Evolutionary conservation across 1,140 invertebrate genomes (phyloP).

Genomic region (Proctacanthus coquilletti): DNA sequence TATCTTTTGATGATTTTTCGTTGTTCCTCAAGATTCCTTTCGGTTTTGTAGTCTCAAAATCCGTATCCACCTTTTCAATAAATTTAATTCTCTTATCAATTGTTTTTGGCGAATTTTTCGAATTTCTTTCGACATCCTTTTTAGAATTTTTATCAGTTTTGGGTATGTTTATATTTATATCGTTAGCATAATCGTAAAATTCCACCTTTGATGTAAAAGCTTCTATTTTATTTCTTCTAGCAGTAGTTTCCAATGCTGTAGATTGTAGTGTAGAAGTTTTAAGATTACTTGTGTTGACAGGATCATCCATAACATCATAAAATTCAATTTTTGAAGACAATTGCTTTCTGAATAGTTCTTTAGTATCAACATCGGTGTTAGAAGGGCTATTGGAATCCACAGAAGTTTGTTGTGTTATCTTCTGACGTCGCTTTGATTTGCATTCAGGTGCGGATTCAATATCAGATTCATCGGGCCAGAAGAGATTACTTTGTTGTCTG

Average conservation of each 20-base stretch:
- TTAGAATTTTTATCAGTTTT: conserved; percentile 1
- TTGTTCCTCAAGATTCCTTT: no score
- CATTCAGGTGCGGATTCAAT: background rate
- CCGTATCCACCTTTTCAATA: no score
- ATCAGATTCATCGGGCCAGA: conserved; percentile 6
- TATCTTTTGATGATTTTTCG: no score
- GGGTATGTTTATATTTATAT: background rate
- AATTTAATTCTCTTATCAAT: background rate
- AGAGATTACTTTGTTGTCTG: conserved; percentile 5
- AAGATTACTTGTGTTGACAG: background rate
- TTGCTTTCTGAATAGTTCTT: conserved; percentile 3
- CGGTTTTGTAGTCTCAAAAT: no score
- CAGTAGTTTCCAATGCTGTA: background rate
- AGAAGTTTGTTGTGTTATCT: background rate
- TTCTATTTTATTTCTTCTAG: conserved; percentile 2
- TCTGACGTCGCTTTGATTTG: background rate
- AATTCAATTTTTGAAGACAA: conserved; percentile 6
- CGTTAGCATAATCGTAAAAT: conserved; percentile 6
- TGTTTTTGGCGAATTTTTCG: conserved; percentile 1
- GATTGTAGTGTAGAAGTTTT: background rate
- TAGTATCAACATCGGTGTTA: background rate
- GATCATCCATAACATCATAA: conserved; percentile 5
- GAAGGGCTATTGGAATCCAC: no score
- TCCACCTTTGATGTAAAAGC: conserved; percentile 5
- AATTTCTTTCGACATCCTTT: conserved; percentile 1